Percentiles rank a stretch among this genome's conserved stretches.
Conservation (phyloP, 2,113 vertebrate species). For the Alexandromys fortis region DNA sequence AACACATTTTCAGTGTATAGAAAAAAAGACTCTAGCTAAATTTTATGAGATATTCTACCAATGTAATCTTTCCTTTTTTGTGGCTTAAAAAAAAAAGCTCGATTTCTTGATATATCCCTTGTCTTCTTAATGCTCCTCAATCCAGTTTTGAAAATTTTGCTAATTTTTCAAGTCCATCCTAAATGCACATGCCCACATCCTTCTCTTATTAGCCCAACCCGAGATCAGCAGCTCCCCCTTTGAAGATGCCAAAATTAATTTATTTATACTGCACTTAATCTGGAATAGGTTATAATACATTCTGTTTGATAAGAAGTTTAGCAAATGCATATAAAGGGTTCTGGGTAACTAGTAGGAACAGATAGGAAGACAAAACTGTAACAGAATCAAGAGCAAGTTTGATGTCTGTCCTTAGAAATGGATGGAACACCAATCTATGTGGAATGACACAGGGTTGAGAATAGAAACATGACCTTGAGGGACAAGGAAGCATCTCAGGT, state of each 20-base stretch:
- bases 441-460: neutral
- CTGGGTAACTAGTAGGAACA: neutral
- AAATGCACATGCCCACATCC: neutral
- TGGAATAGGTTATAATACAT: neutral
- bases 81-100: neutral
- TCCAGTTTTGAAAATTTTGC: neutral
- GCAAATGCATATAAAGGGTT: neutral
- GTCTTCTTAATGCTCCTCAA: neutral
- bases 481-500: too few species aligned
- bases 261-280: neutral
- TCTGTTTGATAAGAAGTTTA: neutral
- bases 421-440: neutral
- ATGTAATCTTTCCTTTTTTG: neutral
- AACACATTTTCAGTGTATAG: neutral
- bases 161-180: neutral
- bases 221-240: neutral
- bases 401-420: neutral
- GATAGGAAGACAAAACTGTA: neutral
- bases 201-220: neutral
- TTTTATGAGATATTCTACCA: neutral
- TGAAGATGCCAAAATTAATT: neutral
- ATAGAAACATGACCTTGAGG: neutral
- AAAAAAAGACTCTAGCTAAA: neutral
- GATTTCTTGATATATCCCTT: neutral
- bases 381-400: neutral